Percentiles rank a stretch among this genome's conserved stretches.
These are phyloP conservation scores for Ctenoplectra terminalis DNA, from an alignment of 1,140 invertebrate species.

Conservation along the genomic window DNA sequence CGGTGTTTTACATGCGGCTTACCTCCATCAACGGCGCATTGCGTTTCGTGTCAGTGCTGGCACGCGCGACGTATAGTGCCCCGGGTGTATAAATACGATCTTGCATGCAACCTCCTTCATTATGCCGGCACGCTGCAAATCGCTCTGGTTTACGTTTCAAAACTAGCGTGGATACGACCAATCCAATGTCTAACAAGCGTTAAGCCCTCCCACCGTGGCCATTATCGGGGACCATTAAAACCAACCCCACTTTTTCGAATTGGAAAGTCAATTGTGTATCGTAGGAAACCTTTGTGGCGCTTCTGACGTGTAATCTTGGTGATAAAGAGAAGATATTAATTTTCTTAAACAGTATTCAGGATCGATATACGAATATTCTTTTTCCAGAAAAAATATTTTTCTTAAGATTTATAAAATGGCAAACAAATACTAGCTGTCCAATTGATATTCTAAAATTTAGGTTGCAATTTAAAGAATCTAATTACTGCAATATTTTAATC, in stretches of 20 bases:
- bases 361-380: too few species aligned
- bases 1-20: constrained; percentile 66
- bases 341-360: not conserved
- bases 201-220: constrained; percentile 51
- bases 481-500: too few species aligned
- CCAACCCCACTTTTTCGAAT: not conserved
- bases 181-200: constrained; percentile 57
- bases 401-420: too few species aligned
- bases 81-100: constrained; percentile 69
- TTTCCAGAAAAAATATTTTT: too few species aligned
- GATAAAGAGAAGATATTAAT: not conserved
- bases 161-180: constrained; percentile 62
- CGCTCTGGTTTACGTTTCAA: constrained; percentile 64
- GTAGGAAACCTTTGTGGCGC: not conserved
- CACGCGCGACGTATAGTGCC: constrained; percentile 68
- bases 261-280: not conserved
- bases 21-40: constrained; percentile 62
- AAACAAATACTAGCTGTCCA: too few species aligned
- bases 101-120: constrained; percentile 68
- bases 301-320: not conserved
- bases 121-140: constrained; percentile 62
- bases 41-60: constrained; percentile 65
- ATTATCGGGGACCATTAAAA: constrained; percentile 41
- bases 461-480: too few species aligned
- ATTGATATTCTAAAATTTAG: too few species aligned